A percentile compares a stretch with the other conserved stretches of the same genome.
These are phyloP conservation scores for Spialia ferax DNA, from an alignment of 2,888 invertebrate genomes.

Conservation along the genomic window DNA sequence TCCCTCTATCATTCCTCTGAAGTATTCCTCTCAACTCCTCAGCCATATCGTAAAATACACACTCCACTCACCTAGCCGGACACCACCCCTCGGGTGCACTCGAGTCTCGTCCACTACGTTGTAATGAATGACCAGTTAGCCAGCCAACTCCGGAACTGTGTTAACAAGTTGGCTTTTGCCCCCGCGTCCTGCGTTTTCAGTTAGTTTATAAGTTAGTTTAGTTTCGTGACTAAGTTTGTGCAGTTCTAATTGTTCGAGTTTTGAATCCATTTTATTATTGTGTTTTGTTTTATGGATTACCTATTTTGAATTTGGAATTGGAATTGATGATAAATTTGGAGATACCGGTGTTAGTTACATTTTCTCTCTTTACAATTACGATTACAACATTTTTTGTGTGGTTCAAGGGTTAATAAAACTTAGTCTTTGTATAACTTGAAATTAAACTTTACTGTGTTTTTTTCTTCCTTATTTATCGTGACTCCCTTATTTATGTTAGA, in stretches of 20 bases:
- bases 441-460: no score
- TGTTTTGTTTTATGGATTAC: not conserved
- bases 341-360: no score
- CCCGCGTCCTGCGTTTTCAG: not conserved
- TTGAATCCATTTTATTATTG: not conserved
- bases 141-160: slow-evolving; percentile 13
- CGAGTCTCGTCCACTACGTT: not conserved
- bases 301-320: not conserved
- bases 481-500: no score
- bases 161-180: slow-evolving; percentile 7
- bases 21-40: not conserved
- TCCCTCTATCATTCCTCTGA: not conserved
- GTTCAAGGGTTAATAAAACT: no score
- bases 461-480: no score
- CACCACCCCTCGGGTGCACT: slow-evolving; percentile 27
- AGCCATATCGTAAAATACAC: slow-evolving; percentile 23
- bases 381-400: no score
- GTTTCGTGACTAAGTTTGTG: not conserved
- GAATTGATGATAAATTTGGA: not conserved
- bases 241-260: not conserved
- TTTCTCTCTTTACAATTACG: no score
- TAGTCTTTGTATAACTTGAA: no score
- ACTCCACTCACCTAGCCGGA: slow-evolving; percentile 24
- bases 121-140: slow-evolving; percentile 21
- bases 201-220: not conserved